Conservation (phyloP, 2,113 vertebrate species). For the Brachypodius melanocephalos region DNA sequence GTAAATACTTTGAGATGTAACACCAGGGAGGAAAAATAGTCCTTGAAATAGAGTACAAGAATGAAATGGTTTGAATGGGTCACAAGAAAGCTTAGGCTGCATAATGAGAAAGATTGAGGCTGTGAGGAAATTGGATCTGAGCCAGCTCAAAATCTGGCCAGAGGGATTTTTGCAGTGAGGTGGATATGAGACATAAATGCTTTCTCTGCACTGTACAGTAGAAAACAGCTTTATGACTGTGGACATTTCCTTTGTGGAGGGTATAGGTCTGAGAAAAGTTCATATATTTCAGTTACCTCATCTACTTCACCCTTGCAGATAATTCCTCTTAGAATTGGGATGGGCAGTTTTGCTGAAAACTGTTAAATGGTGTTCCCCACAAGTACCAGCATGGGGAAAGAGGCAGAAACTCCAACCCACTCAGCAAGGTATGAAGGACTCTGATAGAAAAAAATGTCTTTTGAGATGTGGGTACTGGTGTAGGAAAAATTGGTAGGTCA, state of each 20-base stretch:
- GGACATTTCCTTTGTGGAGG: not conserved
- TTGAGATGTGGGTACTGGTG: not conserved
- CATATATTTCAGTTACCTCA: not conserved
- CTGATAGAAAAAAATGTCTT: not conserved
- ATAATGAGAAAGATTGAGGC: not conserved
- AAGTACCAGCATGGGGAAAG: not conserved
- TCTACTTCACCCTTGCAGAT: not conserved
- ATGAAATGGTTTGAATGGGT: not conserved
- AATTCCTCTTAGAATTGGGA: not conserved
- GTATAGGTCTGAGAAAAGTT: not conserved
- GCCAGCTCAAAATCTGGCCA: not conserved
- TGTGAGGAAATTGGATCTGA: not conserved
- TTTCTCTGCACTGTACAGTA: not conserved
- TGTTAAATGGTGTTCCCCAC: not conserved
- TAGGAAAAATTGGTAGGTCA: not conserved
- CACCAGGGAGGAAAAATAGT: not conserved
- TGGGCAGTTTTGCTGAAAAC: not conserved
- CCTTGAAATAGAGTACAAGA: not conserved
- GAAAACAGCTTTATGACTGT: not conserved
- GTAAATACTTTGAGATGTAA: not conserved
- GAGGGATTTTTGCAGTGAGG: not conserved
- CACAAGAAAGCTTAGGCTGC: not conserved
- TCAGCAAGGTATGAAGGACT: not conserved
- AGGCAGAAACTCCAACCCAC: not conserved
- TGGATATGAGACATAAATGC: not conserved